A percentile compares a stretch with the other conserved stretches of the same genome.
Evolutionary conservation across 2,113 vertebrate species (phyloP).

Genomic region (Eira barbara): DNA sequence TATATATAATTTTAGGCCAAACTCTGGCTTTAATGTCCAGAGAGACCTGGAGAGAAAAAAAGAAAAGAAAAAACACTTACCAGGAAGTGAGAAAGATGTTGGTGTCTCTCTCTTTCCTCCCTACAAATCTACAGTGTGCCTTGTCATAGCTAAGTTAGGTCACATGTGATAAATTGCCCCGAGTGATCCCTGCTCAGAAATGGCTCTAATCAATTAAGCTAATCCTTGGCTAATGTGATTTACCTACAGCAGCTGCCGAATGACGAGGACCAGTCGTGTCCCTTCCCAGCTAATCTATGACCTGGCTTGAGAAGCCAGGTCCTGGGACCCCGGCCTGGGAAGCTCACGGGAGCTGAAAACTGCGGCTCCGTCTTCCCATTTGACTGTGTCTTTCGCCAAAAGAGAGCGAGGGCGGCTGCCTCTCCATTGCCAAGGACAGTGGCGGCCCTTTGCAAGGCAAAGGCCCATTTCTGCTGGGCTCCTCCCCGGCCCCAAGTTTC

Average conservation of each 20-base stretch:
- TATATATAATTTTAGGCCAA: not conserved
- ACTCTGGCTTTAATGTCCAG: not conserved
- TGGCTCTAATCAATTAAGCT: conserved; percentile 32
- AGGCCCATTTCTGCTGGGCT: too few species aligned
- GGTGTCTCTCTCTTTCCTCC: not conserved
- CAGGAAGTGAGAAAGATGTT: not conserved
- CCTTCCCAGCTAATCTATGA: not conserved
- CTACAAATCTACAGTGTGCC: not conserved
- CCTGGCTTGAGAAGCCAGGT: not conserved
- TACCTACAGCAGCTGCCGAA: conserved; percentile 1
- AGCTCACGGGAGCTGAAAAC: not conserved
- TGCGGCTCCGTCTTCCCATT: not conserved
- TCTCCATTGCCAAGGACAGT: not conserved
- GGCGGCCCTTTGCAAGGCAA: not conserved
- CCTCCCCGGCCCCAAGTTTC: not conserved
- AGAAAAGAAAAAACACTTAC: not conserved
- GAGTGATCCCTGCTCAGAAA: not conserved
- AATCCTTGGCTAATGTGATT: conserved; percentile 37
- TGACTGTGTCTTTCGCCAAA: not conserved
- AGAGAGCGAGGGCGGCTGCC: not conserved
- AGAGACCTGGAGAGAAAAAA: not conserved
- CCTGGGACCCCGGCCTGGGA: not conserved
- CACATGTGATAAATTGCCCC: conserved; percentile 39
- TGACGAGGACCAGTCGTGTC: not conserved
- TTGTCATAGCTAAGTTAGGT: conserved; percentile 49